Base-by-base conservation (phyloP, 64 coral and sea anemone genomes). In the Stichodactyla helianthus region DNA sequence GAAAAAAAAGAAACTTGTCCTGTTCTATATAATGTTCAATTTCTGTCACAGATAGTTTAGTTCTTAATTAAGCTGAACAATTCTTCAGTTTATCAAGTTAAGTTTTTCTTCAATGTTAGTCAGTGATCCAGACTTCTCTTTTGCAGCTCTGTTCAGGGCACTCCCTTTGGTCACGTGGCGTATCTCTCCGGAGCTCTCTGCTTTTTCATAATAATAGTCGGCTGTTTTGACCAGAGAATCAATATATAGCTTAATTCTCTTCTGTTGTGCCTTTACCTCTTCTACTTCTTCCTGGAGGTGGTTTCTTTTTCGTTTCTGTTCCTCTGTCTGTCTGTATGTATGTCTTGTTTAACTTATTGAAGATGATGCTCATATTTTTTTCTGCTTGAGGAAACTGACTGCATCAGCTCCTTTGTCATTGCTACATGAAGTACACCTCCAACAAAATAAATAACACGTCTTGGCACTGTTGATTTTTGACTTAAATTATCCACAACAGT, bases 401-500 rank as follows among this genome's bases (percentile, higher is more conserved):
- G 59, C 82, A 91, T 74, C 71, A 88, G 89, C 64, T 91, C 82
- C 20, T 81, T 89, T 71, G 79, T 63, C 85, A 91, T 82, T 57
- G 85, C 86, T 50, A 91, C 23, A 44, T 88, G 53, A 67, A 58
- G 16, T 17, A 85, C 53, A 19, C 89, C 89, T 55, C 84, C 84
- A 88, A 88, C 86, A 70, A 20, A 84, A 28, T 74, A 88, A 77
- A 91, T 88, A 50, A 79, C 82, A 80, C 85, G 89, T 79, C 84
- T 89, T n/a, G 89, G 86, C 59, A 86, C 64, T 28, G 91, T 91
- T 63, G 89, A 85, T 17, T 51, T 58, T 91, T 94, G 84, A 85
- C 82, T 90, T 88, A 88, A 85, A 86, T 84, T 89, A 53, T 89
- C 89, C 6, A 85, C 83, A 83, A 91, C 87, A 57, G 86, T 35